Evolutionary conservation across 1,140 invertebrate species (phyloP).

Genomic region (Caenorhabditis inopinata): DNA sequence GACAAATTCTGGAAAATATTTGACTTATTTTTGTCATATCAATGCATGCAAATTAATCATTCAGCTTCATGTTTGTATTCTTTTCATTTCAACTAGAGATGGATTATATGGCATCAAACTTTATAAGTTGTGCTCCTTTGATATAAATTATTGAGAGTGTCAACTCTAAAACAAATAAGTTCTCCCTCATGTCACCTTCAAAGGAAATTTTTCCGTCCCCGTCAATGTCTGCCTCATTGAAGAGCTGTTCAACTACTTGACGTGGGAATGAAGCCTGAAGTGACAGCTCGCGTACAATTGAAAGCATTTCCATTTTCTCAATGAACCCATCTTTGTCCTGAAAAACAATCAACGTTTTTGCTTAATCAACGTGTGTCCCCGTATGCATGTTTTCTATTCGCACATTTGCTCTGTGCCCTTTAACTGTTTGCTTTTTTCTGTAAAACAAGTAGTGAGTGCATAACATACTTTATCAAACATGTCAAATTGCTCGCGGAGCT

Average conservation of each 20-base stretch:
- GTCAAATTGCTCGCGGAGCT: slow-evolving; percentile 62
- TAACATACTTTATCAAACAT: slow-evolving; percentile 60
- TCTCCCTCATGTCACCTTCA: slow-evolving; percentile 50
- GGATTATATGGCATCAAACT: too few relatives aligned
- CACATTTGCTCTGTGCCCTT: too few relatives aligned
- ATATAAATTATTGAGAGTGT: too few relatives aligned
- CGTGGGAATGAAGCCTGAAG: slow-evolving; percentile 57
- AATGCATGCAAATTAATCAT: too few relatives aligned
- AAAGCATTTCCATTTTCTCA: slow-evolving; percentile 58
- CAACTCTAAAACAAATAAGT: background rate
- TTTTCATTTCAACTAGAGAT: too few relatives aligned
- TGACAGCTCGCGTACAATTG: slow-evolving; percentile 58
- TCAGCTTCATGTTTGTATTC: too few relatives aligned
- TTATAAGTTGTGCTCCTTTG: too few relatives aligned
- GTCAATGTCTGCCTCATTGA: slow-evolving; percentile 62
- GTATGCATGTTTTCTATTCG: background rate
- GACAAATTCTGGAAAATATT: slow-evolving; percentile 54
- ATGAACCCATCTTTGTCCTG: slow-evolving; percentile 66
- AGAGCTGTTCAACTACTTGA: slow-evolving; percentile 61
- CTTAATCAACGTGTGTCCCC: too few relatives aligned
- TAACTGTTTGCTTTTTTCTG: background rate
- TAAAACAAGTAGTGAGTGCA: background rate
- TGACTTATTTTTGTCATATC: background rate
- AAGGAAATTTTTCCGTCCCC: slow-evolving; percentile 66
- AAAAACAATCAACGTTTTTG: slow-evolving; percentile 29